Percentiles rank a stretch among this genome's conserved stretches.
phyloP scores from a whole-genome alignment of 2,797 vertebrate genomes.

The Paguma larvata region DNA sequence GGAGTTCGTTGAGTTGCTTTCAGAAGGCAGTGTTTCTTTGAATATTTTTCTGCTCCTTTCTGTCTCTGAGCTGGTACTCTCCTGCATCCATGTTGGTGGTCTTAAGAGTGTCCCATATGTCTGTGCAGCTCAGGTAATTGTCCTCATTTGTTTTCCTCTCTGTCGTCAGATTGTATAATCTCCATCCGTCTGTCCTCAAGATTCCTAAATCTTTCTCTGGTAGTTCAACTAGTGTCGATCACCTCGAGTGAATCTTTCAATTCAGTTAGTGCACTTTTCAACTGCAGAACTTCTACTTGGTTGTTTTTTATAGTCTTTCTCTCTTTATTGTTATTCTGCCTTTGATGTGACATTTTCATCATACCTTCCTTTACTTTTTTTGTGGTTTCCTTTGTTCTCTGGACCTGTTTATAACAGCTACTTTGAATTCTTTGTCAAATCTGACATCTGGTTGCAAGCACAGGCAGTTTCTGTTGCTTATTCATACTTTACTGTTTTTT shows the following conservation, averaged over 20 bases:
- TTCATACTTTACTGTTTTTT: background rate
- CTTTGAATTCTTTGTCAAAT: background rate
- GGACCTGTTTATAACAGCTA: background rate
- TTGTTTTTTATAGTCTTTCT: background rate
- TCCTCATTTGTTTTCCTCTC: background rate
- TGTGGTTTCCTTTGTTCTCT: background rate
- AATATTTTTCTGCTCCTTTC: background rate
- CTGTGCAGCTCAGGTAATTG: background rate
- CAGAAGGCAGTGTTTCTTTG: background rate
- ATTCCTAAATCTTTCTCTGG: background rate
- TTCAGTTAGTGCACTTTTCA: background rate
- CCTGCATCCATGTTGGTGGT: background rate
- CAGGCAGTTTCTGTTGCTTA: background rate
- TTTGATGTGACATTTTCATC: background rate
- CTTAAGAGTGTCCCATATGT: background rate
- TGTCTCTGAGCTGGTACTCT: background rate
- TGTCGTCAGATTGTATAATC: background rate
- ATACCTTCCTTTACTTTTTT: background rate
- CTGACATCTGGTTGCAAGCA: background rate
- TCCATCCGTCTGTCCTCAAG: background rate
- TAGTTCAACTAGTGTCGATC: background rate
- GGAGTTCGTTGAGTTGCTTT: background rate
- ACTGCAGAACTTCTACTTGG: background rate
- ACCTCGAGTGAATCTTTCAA: background rate
- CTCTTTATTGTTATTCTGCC: background rate